Evolutionary conservation across 2,797 vertebrate species (phyloP).

Genomic region (Valencia hispanica): DNA sequence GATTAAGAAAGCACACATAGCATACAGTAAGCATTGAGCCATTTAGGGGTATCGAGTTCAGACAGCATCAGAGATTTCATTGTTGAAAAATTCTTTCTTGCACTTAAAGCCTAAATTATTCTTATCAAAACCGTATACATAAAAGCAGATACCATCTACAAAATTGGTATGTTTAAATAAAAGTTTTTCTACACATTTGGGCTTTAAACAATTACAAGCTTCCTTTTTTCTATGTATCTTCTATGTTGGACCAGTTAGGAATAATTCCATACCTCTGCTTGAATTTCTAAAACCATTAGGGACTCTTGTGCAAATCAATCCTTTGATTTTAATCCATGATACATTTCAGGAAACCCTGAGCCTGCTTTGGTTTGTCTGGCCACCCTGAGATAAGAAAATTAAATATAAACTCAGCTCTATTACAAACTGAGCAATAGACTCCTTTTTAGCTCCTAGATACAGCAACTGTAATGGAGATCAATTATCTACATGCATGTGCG

Average conservation of each 20-base stretch:
- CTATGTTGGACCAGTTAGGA: slow-evolving; percentile 41
- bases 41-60: slow-evolving; percentile 20
- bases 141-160: not conserved
- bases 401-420: slow-evolving; percentile 47
- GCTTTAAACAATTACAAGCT: slow-evolving; percentile 15
- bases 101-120: not conserved
- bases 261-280: slow-evolving; percentile 53
- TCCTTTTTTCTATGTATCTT: slow-evolving; percentile 32
- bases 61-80: slow-evolving; percentile 16
- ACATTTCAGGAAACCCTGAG: slow-evolving; percentile 50
- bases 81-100: slow-evolving; percentile 11
- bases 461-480: slow-evolving; percentile 61
- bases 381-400: slow-evolving; percentile 70
- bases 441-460: slow-evolving; percentile 65
- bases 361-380: slow-evolving; percentile 61
- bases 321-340: slow-evolving; percentile 59
- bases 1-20: slow-evolving; percentile 17
- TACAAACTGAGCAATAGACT: slow-evolving; percentile 44
- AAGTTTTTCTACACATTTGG: slow-evolving; percentile 35
- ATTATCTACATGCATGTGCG: slow-evolving; percentile 67
- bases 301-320: slow-evolving; percentile 67
- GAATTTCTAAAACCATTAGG: slow-evolving; percentile 72
- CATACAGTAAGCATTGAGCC: slow-evolving; percentile 17
- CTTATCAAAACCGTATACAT: slow-evolving; percentile 3
- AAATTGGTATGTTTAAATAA: slow-evolving; percentile 19